These are phyloP conservation scores for Pogonus chalceus DNA, from an alignment of 1,140 invertebrate genomes.

Conservation along the genomic window DNA sequence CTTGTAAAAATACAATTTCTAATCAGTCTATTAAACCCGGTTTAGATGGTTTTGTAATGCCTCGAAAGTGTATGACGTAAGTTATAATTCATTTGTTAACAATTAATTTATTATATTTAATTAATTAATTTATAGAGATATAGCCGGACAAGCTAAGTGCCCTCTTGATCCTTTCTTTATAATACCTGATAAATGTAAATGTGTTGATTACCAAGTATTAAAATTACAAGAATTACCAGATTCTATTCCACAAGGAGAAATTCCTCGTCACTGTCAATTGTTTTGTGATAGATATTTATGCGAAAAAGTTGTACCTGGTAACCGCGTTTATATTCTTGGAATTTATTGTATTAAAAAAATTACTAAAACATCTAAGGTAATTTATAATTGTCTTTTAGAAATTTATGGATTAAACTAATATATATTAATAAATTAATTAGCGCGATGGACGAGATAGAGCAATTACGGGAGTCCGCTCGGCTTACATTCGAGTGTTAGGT, in stretches of 20 bases:
- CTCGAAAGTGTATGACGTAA: slow-evolving; percentile 88
- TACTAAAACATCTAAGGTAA: slow-evolving; percentile 44
- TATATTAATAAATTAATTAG: slow-evolving; percentile 29
- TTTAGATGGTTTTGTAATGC: slow-evolving; percentile 92
- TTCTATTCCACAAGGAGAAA: slow-evolving; percentile 94
- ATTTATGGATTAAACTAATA: not conserved
- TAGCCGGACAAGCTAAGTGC: slow-evolving; percentile 81
- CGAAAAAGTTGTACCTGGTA: slow-evolving; percentile 93
- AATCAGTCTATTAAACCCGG: slow-evolving; percentile 90
- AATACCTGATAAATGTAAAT: slow-evolving; percentile 92
- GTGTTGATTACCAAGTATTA: slow-evolving; percentile 85
- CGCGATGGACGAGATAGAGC: slow-evolving; percentile 68
- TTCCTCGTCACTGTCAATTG: slow-evolving; percentile 91
- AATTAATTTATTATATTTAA: slow-evolving; percentile 9
- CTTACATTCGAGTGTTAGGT: slow-evolving; percentile 91
- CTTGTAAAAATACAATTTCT: slow-evolving; percentile 80
- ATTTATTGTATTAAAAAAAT: slow-evolving; percentile 96
- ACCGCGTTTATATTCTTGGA: slow-evolving; percentile 85
- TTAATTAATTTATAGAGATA: slow-evolving; percentile 51
- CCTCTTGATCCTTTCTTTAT: slow-evolving; percentile 98
- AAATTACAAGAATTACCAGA: slow-evolving; percentile 97
- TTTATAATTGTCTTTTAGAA: slow-evolving; percentile 9
- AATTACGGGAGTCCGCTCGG: slow-evolving; percentile 82
- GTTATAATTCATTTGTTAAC: slow-evolving; percentile 28
- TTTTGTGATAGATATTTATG: slow-evolving; percentile 92